Evolutionary conservation across 2,888 invertebrate species (phyloP).

Genomic region (Philereme vetulata): DNA sequence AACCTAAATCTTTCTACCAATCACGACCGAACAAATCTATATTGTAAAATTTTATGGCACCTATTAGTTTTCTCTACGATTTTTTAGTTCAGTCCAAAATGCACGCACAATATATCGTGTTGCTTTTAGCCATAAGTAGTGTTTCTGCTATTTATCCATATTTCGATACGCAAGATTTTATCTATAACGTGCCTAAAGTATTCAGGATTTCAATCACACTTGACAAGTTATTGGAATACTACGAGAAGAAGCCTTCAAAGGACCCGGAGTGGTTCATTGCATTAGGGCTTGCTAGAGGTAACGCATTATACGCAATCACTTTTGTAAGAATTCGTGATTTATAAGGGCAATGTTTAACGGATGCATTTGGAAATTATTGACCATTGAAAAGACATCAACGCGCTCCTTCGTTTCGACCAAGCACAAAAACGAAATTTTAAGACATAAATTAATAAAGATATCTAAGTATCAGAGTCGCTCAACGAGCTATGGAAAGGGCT

Average conservation of each 20-base stretch:
- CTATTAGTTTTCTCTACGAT: slow-evolving; percentile 46
- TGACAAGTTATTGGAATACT: slow-evolving; percentile 70
- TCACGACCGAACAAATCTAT: slow-evolving; percentile 60
- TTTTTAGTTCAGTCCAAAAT: slow-evolving; percentile 62
- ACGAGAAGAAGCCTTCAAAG: slow-evolving; percentile 76
- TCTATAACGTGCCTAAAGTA: slow-evolving; percentile 79
- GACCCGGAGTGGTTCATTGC: slow-evolving; percentile 78
- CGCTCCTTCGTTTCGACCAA: background rate
- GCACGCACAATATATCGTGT: slow-evolving; percentile 58
- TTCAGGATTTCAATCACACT: slow-evolving; percentile 72
- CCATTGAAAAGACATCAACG: slow-evolving; percentile 25
- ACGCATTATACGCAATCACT: slow-evolving; percentile 10
- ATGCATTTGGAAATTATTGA: background rate
- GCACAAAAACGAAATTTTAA: background rate
- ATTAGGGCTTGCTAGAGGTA: slow-evolving; percentile 72
- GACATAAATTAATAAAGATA: background rate
- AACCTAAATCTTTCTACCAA: slow-evolving; percentile 52
- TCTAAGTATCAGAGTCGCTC: too few species aligned
- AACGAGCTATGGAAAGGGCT: too few species aligned
- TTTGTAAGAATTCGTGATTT: too few species aligned
- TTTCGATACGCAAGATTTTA: slow-evolving; percentile 78
- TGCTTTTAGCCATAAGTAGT: slow-evolving; percentile 47
- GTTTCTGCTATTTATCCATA: slow-evolving; percentile 70
- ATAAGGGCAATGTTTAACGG: too few species aligned
- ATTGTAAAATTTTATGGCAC: slow-evolving; percentile 47